phyloP scores from a whole-genome alignment of 1,140 invertebrate genomes.

The Ostrea edulis region DNA sequence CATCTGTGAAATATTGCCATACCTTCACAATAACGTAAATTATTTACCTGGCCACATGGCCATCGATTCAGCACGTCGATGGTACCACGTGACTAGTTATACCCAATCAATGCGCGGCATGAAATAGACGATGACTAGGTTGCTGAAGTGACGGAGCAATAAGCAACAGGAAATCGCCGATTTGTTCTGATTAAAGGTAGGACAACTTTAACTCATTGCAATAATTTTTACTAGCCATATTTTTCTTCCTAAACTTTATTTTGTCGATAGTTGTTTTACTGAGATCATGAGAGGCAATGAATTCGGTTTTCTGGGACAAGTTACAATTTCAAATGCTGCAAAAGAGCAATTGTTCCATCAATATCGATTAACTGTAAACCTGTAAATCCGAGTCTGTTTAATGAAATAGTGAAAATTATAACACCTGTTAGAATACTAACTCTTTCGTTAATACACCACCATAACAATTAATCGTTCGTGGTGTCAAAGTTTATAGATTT shows the following conservation, averaged over 20 bases:
- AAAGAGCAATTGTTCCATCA: slow-evolving; percentile 29
- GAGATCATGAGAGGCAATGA: neutral
- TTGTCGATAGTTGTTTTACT: neutral
- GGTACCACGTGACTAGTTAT: neutral
- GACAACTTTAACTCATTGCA: neutral
- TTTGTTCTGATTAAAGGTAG: slow-evolving; percentile 9
- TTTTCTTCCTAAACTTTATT: neutral
- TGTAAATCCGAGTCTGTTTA: neutral
- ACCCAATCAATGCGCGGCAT: slow-evolving; percentile 9
- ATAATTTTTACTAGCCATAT: too few species aligned
- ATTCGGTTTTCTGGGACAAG: neutral
- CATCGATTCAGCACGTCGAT: slow-evolving; percentile 1
- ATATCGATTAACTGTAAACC: slow-evolving; percentile 11
- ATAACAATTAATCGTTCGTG: neutral
- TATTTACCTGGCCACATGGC: slow-evolving; percentile 29
- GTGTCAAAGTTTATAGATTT: slow-evolving; percentile 21
- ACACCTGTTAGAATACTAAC: neutral
- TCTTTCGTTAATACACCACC: neutral
- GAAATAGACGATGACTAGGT: slow-evolving; percentile 13
- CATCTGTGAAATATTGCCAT: slow-evolving; percentile 26
- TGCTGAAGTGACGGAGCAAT: slow-evolving; percentile 30
- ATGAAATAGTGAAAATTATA: neutral
- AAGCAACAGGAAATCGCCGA: neutral
- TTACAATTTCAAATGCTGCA: neutral
- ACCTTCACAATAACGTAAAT: slow-evolving; percentile 15